Evolutionary conservation across 37 sponge, comb jelly and placozoan species (phyloP).

Genomic region (Amphimedon queenslandica): DNA sequence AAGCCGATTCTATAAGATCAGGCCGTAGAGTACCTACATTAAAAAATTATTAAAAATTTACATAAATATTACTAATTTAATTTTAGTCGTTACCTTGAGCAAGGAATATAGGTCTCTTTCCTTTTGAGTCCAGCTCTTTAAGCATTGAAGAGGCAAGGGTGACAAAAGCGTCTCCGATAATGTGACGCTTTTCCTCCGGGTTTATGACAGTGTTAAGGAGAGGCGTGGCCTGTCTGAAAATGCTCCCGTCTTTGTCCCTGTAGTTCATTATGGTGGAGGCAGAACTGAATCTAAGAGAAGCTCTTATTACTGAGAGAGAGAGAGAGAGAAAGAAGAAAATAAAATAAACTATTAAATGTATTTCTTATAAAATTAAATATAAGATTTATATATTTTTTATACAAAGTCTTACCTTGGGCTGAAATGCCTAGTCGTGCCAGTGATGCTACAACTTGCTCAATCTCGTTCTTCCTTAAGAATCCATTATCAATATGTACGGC

Average conservation of each 20-base stretch:
- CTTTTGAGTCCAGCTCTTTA: background rate
- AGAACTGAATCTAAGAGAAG: constrained; percentile 33
- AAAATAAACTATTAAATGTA: background rate
- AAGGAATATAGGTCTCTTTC: constrained; percentile 19
- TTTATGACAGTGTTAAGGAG: constrained; percentile 54
- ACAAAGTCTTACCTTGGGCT: constrained; percentile 61
- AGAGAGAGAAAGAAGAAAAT: constrained; percentile 1
- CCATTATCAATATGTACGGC: constrained; percentile 93
- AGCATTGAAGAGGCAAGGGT: background rate
- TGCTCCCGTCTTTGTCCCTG: background rate
- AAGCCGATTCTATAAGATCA: constrained; percentile 91
- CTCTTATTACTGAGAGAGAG: constrained; percentile 23
- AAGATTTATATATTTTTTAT: too few relatives aligned
- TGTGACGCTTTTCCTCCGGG: constrained; percentile 84
- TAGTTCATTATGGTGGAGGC: constrained; percentile 28
- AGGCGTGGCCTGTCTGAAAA: constrained; percentile 31
- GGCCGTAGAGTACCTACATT: constrained; percentile 77
- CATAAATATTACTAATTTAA: background rate
- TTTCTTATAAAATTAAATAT: background rate
- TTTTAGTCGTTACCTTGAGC: constrained; percentile 49
- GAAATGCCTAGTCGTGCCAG: constrained; percentile 70
- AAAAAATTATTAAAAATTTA: background rate
- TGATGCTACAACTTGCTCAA: constrained; percentile 49
- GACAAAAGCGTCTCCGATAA: constrained; percentile 91
- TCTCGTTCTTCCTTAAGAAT: constrained; percentile 87